These are phyloP conservation scores for Suncus etruscus DNA, from an alignment of 2,113 vertebrate species.

Conservation along the genomic window DNA sequence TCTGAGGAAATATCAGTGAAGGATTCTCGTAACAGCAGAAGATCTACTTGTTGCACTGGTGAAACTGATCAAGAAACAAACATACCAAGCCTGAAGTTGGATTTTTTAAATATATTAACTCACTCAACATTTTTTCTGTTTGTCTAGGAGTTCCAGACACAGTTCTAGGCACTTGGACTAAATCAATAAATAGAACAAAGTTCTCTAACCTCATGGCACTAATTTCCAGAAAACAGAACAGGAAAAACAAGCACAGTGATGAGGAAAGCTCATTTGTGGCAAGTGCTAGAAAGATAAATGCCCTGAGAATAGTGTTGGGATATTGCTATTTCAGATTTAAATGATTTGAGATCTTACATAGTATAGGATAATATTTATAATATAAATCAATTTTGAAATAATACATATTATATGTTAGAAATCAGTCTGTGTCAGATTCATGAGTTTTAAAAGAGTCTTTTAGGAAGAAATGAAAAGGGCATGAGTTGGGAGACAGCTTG, in stretches of 20 bases:
- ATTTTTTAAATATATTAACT: background rate
- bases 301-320: background rate
- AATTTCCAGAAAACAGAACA: background rate
- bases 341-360: background rate
- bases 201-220: background rate
- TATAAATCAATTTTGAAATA: background rate
- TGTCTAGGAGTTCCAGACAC: background rate
- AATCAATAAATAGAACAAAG: background rate
- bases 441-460: background rate
- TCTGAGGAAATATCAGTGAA: background rate
- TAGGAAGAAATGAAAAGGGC: background rate
- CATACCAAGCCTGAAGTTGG: background rate
- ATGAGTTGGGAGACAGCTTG: background rate
- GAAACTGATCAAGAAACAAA: background rate
- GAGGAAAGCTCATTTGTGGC: background rate
- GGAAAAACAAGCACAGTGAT: background rate
- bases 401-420: background rate
- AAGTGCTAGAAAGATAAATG: background rate
- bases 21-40: background rate
- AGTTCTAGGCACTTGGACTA: background rate
- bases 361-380: background rate
- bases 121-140: background rate
- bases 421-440: background rate
- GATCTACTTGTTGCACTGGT: background rate
- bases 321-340: background rate